Evolutionary conservation across 2,888 invertebrate species (phyloP), one percentile per base, ranked within the genome.

Genomic region (Xestia c-nigrum): DNA sequence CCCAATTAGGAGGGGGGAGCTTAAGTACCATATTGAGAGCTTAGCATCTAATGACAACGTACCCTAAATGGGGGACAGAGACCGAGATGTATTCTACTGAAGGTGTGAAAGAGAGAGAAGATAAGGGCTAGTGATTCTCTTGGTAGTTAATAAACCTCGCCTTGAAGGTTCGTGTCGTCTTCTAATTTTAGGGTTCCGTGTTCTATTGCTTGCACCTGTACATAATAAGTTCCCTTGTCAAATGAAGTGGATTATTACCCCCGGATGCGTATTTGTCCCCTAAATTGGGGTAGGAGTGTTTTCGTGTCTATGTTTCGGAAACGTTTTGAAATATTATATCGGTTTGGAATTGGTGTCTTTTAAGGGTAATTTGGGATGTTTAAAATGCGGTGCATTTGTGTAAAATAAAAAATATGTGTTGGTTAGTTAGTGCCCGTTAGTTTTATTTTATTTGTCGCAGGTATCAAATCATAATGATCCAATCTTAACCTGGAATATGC

Each of bases 1-100:
- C 90, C 90, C 92, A 94, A 94, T 94, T 94, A 94, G 92, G 91
- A 52, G 84, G 84, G 80, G 81, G 88, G 86, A 84, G 87, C 91
- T 91, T 90, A 88, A 90, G 88, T 86, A 87, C 88, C 89, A 89
- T 90, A 91, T 90, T 90, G 90, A 82, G 87, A 85, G 86, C 89
- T 86, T 87, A 90, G 85, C 87, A 82, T 86, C 88, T 89, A 86
- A 89, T 86, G 88, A 86, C 85, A 74, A n/a, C 24, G 61, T 66
- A 80, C 80, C 80, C 84, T 72, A 63, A 80, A 77, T 65, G 83
- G 59, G 70, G 10, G 74, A 86, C 24, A 76, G 72, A 72, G 89
- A 86, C 19, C 0, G 38, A 52, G 9, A 1, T 63, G 40, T 38
- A 46, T 0, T 16, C 21, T 31, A 3, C 7, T 0, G 0, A 38